A percentile compares a stretch with the other conserved stretches of the same genome.
phyloP scores from a whole-genome alignment of 2,888 invertebrate species.

The Neria commutata region DNA sequence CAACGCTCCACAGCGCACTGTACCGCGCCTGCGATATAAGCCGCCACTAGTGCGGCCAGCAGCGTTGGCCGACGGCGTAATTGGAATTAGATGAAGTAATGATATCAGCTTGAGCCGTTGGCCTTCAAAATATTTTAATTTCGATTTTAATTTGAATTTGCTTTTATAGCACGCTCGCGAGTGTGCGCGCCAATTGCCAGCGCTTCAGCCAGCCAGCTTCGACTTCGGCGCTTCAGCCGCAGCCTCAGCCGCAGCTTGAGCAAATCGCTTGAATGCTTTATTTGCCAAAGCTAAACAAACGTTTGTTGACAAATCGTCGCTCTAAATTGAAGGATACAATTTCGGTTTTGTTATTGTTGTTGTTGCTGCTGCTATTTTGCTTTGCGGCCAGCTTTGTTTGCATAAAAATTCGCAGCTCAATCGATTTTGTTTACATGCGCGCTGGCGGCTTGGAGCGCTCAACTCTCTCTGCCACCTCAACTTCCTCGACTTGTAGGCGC shows the following conservation, averaged over 20 bases:
- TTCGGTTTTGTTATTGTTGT: too few species aligned
- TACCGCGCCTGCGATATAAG: too few species aligned
- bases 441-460: too few species aligned
- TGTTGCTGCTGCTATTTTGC: too few species aligned
- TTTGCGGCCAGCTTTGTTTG: not conserved
- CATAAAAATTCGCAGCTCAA: too few species aligned
- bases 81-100: slow-evolving; percentile 42
- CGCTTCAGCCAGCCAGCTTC: not conserved
- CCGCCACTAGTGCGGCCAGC: too few species aligned
- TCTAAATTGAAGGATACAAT: slow-evolving; percentile 16
- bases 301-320: slow-evolving; percentile 15
- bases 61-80: slow-evolving; percentile 26
- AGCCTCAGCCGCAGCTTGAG: too few species aligned
- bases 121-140: slow-evolving; percentile 52
- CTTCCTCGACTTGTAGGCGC: too few species aligned
- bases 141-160: slow-evolving; percentile 10
- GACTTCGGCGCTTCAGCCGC: slow-evolving; percentile 25
- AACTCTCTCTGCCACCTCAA: too few species aligned
- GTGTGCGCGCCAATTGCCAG: slow-evolving; percentile 20
- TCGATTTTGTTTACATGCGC: too few species aligned
- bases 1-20: too few species aligned
- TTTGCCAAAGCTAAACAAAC: slow-evolving; percentile 13
- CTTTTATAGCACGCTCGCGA: slow-evolving; percentile 37
- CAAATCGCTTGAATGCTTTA: not conserved
- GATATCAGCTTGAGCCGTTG: slow-evolving; percentile 38